These are phyloP conservation scores for Choristoneura fumiferana DNA, from an alignment of 1,140 invertebrate species.

Conservation along the genomic window DNA sequence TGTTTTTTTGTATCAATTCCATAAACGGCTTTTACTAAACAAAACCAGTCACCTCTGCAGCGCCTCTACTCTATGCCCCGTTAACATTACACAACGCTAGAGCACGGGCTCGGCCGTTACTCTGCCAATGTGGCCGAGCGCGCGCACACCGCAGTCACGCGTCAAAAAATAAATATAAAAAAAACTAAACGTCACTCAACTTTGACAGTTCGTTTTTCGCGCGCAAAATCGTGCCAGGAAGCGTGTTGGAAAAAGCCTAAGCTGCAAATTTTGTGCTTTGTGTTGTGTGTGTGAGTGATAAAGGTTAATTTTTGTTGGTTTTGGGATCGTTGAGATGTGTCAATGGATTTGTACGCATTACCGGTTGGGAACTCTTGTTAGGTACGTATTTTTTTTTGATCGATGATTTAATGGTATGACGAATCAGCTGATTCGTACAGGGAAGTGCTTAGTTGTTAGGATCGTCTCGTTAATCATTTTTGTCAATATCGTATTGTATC, in stretches of 20 bases:
- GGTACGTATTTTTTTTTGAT: constrained; percentile 43
- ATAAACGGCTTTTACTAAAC: neutral
- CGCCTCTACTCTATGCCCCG: constrained; percentile 58
- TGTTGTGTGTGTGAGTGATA: constrained; percentile 20
- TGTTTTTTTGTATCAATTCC: no score
- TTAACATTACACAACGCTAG: constrained; percentile 65
- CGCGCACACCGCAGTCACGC: constrained; percentile 31
- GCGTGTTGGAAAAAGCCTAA: neutral
- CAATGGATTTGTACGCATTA: constrained; percentile 59
- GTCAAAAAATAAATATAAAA: constrained; percentile 23
- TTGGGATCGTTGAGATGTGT: constrained; percentile 52
- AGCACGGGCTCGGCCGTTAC: constrained; percentile 51
- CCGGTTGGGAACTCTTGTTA: constrained; percentile 32
- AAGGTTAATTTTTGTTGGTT: constrained; percentile 27
- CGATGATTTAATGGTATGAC: constrained; percentile 21
- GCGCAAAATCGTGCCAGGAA: constrained; percentile 17
- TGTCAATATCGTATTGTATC: neutral
- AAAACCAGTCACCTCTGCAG: neutral
- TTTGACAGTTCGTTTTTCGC: constrained; percentile 23
- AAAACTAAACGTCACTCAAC: constrained; percentile 17
- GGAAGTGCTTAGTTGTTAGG: neutral
- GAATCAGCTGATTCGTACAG: constrained; percentile 26
- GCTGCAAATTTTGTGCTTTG: constrained; percentile 24
- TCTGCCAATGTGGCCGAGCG: constrained; percentile 57
- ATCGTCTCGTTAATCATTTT: constrained; percentile 8